Evolutionary conservation across 2,113 vertebrate species (phyloP).

Genomic region (Ctenodactylus gundi): DNA sequence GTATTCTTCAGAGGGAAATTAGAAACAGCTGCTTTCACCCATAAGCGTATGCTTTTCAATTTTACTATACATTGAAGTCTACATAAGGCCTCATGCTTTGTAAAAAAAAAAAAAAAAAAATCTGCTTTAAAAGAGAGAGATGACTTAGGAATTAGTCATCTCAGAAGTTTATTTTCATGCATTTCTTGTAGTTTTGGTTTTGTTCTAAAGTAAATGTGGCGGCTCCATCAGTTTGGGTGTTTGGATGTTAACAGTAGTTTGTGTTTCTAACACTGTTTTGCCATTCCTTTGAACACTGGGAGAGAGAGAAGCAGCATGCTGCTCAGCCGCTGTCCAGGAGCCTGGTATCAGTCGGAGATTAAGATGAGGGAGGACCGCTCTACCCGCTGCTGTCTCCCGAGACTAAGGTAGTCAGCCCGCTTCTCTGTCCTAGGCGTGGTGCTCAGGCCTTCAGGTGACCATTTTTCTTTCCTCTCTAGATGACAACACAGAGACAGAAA

Average conservation of each 20-base stretch:
- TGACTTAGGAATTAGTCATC: not conserved
- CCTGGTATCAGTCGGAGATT: not conserved
- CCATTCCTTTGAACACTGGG: not conserved
- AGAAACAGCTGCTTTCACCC: not conserved
- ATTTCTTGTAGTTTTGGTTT: not conserved
- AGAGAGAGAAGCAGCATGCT: not conserved
- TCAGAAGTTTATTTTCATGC: not conserved
- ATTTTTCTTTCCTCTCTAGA: slow-evolving; percentile 80
- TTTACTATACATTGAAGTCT: not conserved
- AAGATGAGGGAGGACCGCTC: fast-evolving
- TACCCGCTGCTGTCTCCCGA: too few species aligned
- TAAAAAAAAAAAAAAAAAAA: not conserved
- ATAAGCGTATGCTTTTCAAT: not conserved
- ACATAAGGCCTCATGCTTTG: not conserved
- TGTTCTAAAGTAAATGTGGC: not conserved
- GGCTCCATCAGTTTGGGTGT: not conserved
- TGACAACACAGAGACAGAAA: slow-evolving; percentile 70
- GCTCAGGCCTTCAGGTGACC: not conserved
- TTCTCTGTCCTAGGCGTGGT: not conserved
- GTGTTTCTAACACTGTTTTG: not conserved
- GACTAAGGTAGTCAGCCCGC: not conserved
- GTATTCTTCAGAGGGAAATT: not conserved
- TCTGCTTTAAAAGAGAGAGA: not conserved
- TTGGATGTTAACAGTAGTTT: not conserved
- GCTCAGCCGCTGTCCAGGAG: not conserved